Conservation (phyloP, 2,797 vertebrate genomes). For the Mormyrus proboscirostris region DNA sequence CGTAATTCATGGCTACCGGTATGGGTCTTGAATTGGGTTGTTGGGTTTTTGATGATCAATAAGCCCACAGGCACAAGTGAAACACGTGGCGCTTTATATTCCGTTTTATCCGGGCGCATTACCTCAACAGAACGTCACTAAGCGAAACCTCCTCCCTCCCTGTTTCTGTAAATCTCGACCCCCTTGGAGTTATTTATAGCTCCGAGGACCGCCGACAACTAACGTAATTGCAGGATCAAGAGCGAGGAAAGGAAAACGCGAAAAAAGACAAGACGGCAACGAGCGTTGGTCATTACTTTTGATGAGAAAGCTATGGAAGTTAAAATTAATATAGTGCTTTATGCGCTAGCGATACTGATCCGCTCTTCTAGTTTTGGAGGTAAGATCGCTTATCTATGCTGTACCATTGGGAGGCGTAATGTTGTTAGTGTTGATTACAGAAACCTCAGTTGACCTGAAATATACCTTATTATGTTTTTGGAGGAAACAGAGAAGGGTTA, state of each 20-base stretch:
- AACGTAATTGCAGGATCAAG: not conserved
- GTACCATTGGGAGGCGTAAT: not conserved
- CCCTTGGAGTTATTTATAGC: constrained; percentile 13
- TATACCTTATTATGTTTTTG: not conserved
- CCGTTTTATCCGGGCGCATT: not conserved
- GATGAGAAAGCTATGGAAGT: constrained; percentile 42
- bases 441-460: not conserved
- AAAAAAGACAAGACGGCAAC: not conserved
- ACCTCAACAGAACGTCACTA: constrained; percentile 14
- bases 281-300: not conserved
- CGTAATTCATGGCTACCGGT: not conserved
- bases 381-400: constrained; percentile 32
- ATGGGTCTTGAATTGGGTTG: not conserved
- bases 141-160: not conserved
- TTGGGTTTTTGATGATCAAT: not conserved
- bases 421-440: not conserved
- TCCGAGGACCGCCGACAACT: not conserved
- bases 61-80: not conserved
- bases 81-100: not conserved
- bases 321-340: constrained; percentile 34
- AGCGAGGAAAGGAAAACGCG: not conserved
- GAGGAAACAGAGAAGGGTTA: not conserved
- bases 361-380: constrained; percentile 44
- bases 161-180: not conserved
- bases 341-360: constrained; percentile 44